Base-by-base conservation (phyloP, 2,888 invertebrate genomes). In the Tetheella fluctuosa region DNA sequence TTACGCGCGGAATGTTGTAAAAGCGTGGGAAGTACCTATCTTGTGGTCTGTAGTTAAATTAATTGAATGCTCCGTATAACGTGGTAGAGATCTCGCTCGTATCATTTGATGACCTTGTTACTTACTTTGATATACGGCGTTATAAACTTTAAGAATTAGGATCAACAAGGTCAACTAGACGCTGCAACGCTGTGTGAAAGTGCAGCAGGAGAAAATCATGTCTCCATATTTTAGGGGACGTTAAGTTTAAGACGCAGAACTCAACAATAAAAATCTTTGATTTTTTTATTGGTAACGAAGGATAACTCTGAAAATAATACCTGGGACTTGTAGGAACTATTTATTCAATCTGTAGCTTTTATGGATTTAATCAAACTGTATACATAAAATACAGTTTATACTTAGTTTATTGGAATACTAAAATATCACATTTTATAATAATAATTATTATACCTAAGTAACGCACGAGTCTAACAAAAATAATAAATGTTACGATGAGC, bases 1-100 rank as follows among this genome's bases (percentile, higher is more conserved):
- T 63, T 52, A 59, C 53, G 52, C 59, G 55, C 63, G 70, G 73
- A 76, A 77, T 77, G 70, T 59, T 65, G 70, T 71, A 69, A 69
- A 71, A 73, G 86, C 89, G 90, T 90, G 90, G 90, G 90, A 89
- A 86, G 89, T 73, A 64, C 55, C 63, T 75, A 64, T 68, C 73
- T 72, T 74, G 78, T 77, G 77, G 78, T 71, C 75, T 65, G 73
- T 80, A 80, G 85, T 89, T 88, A 83, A 79, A 87, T 83, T 87
- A 89, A 90, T 89, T 90, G 87, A 86, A 80, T 76, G 74, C 73
- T 68, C 76, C 63, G 77, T 78, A 76, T 80, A 78, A 72, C 77
- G 72, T 75, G 67, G 72, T 74, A 69, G 79, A 77, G 78, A 74
- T 71, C 77, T 74, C 70, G 77, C 71, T 20, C n/a, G n/a, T 20